These are phyloP conservation scores for Bellardia bayeri DNA, from an alignment of 2,888 invertebrate genomes.

Conservation along the genomic window DNA sequence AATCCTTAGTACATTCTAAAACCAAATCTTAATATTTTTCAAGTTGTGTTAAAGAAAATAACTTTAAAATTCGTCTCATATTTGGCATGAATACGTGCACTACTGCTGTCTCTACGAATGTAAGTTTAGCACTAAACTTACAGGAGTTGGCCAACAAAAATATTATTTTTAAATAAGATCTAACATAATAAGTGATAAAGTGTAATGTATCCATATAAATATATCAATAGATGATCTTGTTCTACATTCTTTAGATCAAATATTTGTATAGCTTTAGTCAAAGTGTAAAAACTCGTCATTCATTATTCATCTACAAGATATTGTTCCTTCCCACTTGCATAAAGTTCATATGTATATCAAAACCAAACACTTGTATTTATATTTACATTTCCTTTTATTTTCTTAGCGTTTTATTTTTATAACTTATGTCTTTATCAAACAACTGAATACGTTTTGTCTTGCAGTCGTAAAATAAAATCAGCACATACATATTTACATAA, in stretches of 20 bases:
- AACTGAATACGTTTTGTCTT: conserved; percentile 2
- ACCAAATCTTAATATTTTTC: not conserved
- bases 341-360: not conserved
- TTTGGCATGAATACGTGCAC: not conserved
- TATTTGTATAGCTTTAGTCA: too few relatives aligned
- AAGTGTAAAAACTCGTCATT: too few relatives aligned
- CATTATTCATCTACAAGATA: too few relatives aligned
- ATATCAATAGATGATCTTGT: too few relatives aligned
- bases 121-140: not conserved
- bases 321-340: too few relatives aligned
- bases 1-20: not conserved
- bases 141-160: not conserved
- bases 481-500: not conserved
- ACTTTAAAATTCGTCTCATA: not conserved
- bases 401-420: not conserved
- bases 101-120: not conserved
- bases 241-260: too few relatives aligned
- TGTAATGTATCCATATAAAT: too few relatives aligned
- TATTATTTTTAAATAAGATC: not conserved
- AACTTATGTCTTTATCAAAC: conserved; percentile 13
- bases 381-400: conserved; percentile 21
- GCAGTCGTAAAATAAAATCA: conserved; percentile 6
- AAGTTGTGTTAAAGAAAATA: not conserved
- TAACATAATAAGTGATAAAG: too few relatives aligned
- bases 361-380: conserved; percentile 2